phyloP scores from a whole-genome alignment of 2,113 vertebrate species.

The Murina feae region DNA sequence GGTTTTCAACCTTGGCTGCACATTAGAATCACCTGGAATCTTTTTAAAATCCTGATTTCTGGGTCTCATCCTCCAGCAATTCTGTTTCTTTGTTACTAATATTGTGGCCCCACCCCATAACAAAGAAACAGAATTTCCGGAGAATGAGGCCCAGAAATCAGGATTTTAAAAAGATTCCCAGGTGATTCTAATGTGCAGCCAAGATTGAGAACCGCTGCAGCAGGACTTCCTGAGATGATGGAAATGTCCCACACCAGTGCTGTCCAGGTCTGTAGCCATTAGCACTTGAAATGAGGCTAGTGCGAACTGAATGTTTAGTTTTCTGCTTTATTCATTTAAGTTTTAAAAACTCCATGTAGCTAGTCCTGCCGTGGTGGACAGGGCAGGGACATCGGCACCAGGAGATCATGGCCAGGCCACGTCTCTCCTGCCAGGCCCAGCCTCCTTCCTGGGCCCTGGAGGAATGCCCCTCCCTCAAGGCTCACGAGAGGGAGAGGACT shows the following conservation, averaged over 20 bases:
- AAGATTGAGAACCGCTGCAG: no score
- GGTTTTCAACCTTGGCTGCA: no score
- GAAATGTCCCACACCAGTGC: neutral
- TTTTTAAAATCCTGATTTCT: no score
- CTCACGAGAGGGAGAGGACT: fast-evolving
- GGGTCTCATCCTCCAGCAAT: no score
- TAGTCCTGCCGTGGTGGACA: neutral
- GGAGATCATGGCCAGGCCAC: neutral
- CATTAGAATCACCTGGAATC: no score
- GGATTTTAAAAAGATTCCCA: no score
- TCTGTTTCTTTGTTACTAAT: no score
- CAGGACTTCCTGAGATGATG: neutral
- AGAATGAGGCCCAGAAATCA: no score
- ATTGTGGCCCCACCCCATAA: no score
- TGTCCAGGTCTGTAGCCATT: neutral
- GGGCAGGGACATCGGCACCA: neutral
- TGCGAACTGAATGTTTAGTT: neutral
- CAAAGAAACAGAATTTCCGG: no score
- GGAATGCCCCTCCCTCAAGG: neutral
- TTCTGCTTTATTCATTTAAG: neutral
- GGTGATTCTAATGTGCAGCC: no score
- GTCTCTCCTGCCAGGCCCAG: neutral
- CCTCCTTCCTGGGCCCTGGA: neutral
- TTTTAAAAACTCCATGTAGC: neutral
- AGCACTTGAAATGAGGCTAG: neutral